Base-by-base conservation (phyloP, 2,797 vertebrate species). In the Falco concolor region DNA sequence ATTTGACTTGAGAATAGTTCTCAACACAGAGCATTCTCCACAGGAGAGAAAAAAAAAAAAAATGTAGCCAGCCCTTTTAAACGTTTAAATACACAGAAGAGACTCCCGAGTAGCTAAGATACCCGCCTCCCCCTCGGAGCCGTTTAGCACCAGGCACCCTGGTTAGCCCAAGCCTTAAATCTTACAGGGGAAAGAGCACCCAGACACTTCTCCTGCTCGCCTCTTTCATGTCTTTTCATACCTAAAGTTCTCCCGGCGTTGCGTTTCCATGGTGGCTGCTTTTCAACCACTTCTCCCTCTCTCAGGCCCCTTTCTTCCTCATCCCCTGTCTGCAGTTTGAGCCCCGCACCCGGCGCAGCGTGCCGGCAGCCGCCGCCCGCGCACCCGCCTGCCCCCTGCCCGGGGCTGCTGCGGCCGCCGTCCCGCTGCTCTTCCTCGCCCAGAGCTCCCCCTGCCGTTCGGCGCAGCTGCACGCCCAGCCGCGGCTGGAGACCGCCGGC, bases 371-470 rank as follows among this genome's bases (percentile, higher is more conserved):
- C 42, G 64, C 14, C 30, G 7, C 38, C 8, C 13, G 64, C 6
- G 52, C 30, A 9, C n/a, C 67, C 8, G 60, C 59, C 61, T 4
- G 17, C 45, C 63, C 40, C 56, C 11, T 14, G 36, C 8, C 34
- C 5, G 2, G 34, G 44, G 69, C 82, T 8, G 59, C 68, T 72
- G 45, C 87, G 16, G 75, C 49, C 89, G 0, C 49, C n/a, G 67
- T 40, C 18, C 79, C 1, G 45, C 84, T 82, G 53, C 14, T 95
- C 90, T 93, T 27, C 68, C 89, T 97, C 92, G 93, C 95, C 56
- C 91, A 63, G 89, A 87, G 97, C 97, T 96, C 97, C 97, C 97
- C 93, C 97, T 97, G 94, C 95, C 82, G 97, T 69, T 25, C 38
- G 57, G 60, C 11, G 76, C 52, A 9, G 57, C 82, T 34, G 84